These are phyloP conservation scores for Ceryle rudis DNA, from an alignment of 2,797 vertebrate genomes.

Conservation along the genomic window DNA sequence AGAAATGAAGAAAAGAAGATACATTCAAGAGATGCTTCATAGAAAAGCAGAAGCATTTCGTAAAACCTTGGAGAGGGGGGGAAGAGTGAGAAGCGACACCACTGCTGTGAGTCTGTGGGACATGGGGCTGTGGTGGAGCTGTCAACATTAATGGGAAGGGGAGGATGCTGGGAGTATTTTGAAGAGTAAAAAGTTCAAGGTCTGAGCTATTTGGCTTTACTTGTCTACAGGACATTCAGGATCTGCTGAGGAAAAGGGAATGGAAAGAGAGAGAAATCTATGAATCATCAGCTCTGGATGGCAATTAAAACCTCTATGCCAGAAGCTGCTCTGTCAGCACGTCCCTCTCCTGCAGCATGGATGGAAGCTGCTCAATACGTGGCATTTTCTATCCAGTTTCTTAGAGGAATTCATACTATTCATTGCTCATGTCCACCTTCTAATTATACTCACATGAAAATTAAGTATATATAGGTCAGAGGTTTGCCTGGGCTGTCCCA, in stretches of 20 bases:
- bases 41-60: background rate
- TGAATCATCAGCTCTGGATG: slow-evolving; percentile 1
- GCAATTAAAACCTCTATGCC: background rate
- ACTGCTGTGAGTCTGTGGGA: background rate
- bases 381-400: background rate
- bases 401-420: background rate
- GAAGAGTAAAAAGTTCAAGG: background rate
- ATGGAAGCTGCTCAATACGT: background rate
- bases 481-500: background rate
- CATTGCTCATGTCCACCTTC: background rate
- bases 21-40: background rate
- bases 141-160: background rate
- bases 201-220: slow-evolving; percentile 4
- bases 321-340: background rate
- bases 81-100: background rate
- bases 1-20: background rate
- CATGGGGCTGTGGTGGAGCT: accelerated
- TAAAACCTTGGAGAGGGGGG: background rate
- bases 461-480: background rate
- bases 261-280: background rate
- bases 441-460: background rate
- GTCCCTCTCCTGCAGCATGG: background rate
- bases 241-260: background rate
- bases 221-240: slow-evolving; percentile 26
- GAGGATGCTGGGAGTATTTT: background rate